Conservation (phyloP, 2,888 invertebrate species). For the Anorthoa munda region DNA sequence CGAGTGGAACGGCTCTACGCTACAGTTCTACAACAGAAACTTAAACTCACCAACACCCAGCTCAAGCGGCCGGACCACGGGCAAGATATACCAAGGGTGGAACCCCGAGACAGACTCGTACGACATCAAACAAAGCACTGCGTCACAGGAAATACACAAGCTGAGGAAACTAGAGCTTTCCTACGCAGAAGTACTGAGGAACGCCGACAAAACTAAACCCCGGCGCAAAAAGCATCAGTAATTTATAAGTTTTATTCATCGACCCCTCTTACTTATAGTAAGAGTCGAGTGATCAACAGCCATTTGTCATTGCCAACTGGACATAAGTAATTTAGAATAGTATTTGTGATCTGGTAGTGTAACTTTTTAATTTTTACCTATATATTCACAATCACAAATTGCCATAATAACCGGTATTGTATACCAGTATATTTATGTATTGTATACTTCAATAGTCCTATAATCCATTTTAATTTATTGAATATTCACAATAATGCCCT, state of each 20-base stretch:
- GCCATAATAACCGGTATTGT: conserved; percentile 87
- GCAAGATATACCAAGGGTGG: conserved; percentile 88
- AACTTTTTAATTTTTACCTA: conserved; percentile 86
- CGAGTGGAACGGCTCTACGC: conserved; percentile 93
- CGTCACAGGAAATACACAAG: conserved; percentile 96
- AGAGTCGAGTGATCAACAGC: conserved; percentile 88
- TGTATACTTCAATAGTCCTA: conserved; percentile 72
- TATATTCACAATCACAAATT: conserved; percentile 86
- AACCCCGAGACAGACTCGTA: conserved; percentile 88
- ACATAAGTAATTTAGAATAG: conserved; percentile 86
- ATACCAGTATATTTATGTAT: conserved; percentile 75
- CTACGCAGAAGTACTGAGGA: conserved; percentile 95
- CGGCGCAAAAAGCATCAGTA: conserved; percentile 90
- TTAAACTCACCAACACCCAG: conserved; percentile 92
- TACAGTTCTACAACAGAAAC: conserved; percentile 93
- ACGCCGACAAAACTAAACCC: conserved; percentile 91
- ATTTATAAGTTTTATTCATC: conserved; percentile 77
- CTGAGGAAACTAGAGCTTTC: conserved; percentile 95
- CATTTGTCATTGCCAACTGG: conserved; percentile 90
- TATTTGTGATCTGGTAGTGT: conserved; percentile 90
- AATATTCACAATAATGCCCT: conserved; percentile 70
- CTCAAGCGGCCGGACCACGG: conserved; percentile 86
- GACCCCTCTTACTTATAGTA: conserved; percentile 85
- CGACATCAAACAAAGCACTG: conserved; percentile 92
- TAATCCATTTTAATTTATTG: conserved; percentile 76